A percentile compares a stretch with the other conserved stretches of the same genome.
Evolutionary conservation across 2,888 invertebrate genomes (phyloP).

Genomic region (Caenorhabditis imperialis): DNA sequence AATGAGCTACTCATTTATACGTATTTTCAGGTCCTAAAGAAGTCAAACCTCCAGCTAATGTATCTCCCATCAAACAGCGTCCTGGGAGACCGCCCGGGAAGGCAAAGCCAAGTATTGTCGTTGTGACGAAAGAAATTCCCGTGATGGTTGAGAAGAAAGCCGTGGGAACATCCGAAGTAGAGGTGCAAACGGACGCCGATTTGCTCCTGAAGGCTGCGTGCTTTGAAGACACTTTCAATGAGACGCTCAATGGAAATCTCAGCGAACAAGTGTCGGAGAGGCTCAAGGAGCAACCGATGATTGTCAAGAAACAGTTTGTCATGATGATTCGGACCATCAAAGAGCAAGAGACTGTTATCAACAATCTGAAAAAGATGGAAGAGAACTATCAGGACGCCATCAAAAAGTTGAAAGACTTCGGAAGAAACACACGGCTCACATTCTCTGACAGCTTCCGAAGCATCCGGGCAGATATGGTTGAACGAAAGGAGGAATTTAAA

Average conservation of each 20-base stretch:
- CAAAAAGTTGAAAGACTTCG: slow-evolving; percentile 14
- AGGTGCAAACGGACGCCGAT: slow-evolving; percentile 17
- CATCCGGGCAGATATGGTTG: slow-evolving; percentile 21
- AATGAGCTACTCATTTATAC: neutral
- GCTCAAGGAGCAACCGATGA: slow-evolving; percentile 11
- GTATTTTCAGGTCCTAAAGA: neutral
- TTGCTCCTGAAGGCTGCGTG: slow-evolving; percentile 8
- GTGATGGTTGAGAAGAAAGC: too few relatives aligned
- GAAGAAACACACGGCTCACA: slow-evolving; percentile 17
- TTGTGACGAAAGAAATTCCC: too few relatives aligned
- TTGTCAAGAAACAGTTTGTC: slow-evolving; percentile 18
- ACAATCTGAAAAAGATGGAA: neutral
- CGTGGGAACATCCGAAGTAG: neutral
- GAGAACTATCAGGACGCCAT: slow-evolving; percentile 4
- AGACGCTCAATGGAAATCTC: neutral
- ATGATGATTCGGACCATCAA: slow-evolving; percentile 18
- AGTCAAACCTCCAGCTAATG: neutral
- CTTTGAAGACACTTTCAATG: slow-evolving; percentile 11
- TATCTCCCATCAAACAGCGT: too few relatives aligned
- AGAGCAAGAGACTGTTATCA: slow-evolving; percentile 7
- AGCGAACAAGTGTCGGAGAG: slow-evolving; percentile 5
- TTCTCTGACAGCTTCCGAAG: slow-evolving; percentile 19
- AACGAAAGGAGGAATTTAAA: slow-evolving; percentile 32
- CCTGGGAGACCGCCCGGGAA: too few relatives aligned
- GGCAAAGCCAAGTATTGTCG: too few relatives aligned